phyloP scores from a whole-genome alignment of 2,113 vertebrate species.

The Urocolius indicus region DNA sequence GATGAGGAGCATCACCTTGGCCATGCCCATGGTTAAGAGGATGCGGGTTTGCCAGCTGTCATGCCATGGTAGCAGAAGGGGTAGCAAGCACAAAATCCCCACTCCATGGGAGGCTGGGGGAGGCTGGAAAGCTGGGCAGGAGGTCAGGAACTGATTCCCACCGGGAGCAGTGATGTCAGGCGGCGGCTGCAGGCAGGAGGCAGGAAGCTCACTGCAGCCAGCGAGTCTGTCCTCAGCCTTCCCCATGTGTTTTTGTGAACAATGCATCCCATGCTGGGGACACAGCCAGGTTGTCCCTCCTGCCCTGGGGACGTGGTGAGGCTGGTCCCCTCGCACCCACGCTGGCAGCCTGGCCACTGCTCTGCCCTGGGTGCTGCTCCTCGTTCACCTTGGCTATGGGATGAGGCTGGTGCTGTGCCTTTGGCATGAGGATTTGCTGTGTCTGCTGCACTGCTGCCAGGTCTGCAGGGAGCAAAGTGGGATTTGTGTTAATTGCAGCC shows the following conservation, averaged over 20 bases:
- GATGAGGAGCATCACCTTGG: fast-evolving
- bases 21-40: background rate
- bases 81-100: background rate
- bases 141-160: constrained; percentile 38
- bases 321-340: background rate
- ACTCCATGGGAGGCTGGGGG: background rate
- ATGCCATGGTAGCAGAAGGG: background rate
- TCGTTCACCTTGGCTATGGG: fast-evolving
- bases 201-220: constrained; percentile 58
- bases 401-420: fast-evolving
- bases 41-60: background rate
- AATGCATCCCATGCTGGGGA: background rate
- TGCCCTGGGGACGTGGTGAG: too few relatives aligned
- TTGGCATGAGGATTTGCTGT: background rate
- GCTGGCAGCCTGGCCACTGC: background rate
- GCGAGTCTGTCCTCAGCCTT: constrained; percentile 51
- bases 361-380: fast-evolving
- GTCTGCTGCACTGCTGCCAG: fast-evolving
- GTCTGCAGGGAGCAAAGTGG: background rate
- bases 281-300: background rate
- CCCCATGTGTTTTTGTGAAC: background rate
- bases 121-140: background rate
- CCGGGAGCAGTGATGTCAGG: constrained; percentile 17
- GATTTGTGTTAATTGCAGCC: fast-evolving
- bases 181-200: background rate